Evolutionary conservation across 2,797 vertebrate species (phyloP).

Genomic region (Phrynocephalus vlangalii): DNA sequence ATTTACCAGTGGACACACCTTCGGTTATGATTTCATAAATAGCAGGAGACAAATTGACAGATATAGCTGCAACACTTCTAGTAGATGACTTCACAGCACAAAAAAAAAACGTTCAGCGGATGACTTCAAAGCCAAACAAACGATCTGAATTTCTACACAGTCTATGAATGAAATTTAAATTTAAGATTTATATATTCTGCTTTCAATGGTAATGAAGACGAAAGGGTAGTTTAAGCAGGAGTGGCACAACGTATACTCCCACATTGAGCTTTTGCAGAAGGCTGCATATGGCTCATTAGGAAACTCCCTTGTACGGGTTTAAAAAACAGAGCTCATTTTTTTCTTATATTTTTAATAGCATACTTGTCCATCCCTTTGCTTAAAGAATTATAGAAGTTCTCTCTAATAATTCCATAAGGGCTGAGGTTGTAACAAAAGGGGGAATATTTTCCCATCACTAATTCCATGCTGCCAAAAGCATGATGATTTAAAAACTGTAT

Average conservation of each 20-base stretch:
- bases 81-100: too few relatives aligned
- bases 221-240: neutral
- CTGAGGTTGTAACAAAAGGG: too few relatives aligned
- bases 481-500: neutral
- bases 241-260: neutral
- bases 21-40: conserved; percentile 17
- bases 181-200: neutral
- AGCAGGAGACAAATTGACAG: neutral
- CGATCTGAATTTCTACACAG: neutral
- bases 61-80: neutral
- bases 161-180: neutral
- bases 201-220: neutral
- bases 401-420: neutral
- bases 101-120: neutral
- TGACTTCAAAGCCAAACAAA: neutral
- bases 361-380: neutral
- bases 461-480: neutral
- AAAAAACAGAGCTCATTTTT: neutral
- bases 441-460: neutral
- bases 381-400: neutral
- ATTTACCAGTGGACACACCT: neutral
- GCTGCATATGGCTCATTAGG: neutral
- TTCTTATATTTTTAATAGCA: neutral
- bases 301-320: too few relatives aligned
- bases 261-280: neutral